Percentiles rank a stretch among this genome's conserved stretches.
Evolutionary conservation across 2,888 invertebrate genomes (phyloP).

Genomic region (Stenoptilia bipunctidactyla): DNA sequence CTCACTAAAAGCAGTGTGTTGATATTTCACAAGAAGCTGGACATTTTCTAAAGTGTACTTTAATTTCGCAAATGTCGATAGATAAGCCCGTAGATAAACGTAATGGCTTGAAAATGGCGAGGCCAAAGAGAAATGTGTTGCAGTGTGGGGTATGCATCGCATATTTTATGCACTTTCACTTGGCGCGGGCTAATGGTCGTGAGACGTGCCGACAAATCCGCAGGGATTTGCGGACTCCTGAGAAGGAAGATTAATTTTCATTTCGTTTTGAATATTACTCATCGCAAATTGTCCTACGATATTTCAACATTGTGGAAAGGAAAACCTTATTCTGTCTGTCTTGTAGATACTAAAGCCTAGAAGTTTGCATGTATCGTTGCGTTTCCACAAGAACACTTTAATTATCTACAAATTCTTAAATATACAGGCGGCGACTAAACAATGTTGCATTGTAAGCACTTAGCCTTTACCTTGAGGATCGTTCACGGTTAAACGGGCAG

Average conservation of each 20-base stretch:
- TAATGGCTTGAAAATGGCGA: constrained; percentile 13
- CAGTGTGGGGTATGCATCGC: constrained; percentile 20
- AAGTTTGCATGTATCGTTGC: too few species aligned
- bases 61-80: not conserved
- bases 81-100: not conserved
- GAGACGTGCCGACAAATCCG: not conserved
- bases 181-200: constrained; percentile 17
- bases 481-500: constrained; percentile 23
- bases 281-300: too few species aligned
- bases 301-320: too few species aligned
- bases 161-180: constrained; percentile 35
- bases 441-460: constrained; percentile 25
- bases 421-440: not conserved
- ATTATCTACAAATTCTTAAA: constrained; percentile 18
- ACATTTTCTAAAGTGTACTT: not conserved
- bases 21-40: too few species aligned
- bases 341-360: too few species aligned
- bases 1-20: too few species aligned
- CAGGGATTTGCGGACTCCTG: constrained; percentile 4
- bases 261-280: too few species aligned
- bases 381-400: too few species aligned
- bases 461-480: constrained; percentile 24
- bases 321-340: too few species aligned
- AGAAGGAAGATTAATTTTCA: not conserved
- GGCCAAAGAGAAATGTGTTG: constrained; percentile 24